phyloP scores from a whole-genome alignment of 2,113 vertebrate species.

The Amphiprion percula region DNA sequence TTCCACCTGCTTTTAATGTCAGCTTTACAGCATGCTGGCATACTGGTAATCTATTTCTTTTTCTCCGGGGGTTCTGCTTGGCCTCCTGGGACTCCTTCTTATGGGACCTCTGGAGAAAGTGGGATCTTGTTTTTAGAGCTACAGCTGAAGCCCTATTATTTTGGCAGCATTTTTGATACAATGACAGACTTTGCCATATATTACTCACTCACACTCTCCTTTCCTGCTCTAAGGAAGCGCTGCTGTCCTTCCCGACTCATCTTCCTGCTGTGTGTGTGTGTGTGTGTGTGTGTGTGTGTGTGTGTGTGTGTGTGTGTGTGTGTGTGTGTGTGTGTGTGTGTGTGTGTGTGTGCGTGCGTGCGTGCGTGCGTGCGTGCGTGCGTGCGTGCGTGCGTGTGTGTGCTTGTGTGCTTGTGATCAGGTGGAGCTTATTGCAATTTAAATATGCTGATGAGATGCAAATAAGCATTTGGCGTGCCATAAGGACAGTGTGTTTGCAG shows the following conservation, averaged over 20 bases:
- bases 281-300: too few relatives aligned
- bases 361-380: too few relatives aligned
- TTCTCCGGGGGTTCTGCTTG: too few relatives aligned
- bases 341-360: too few relatives aligned
- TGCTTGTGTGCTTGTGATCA: constrained; percentile 14
- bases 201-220: constrained; percentile 23
- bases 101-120: background rate
- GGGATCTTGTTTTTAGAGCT: background rate
- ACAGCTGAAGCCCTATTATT: background rate
- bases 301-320: too few relatives aligned
- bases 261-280: constrained; percentile 9
- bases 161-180: background rate
- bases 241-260: constrained; percentile 32
- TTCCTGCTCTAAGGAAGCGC: constrained; percentile 16
- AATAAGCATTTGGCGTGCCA: constrained; percentile 40
- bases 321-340: constrained; percentile 2
- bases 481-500: constrained; percentile 39
- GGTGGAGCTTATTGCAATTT: constrained; percentile 27
- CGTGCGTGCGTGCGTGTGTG: background rate
- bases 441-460: constrained; percentile 67
- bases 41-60: too few relatives aligned
- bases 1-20: too few relatives aligned
- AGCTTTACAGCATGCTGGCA: too few relatives aligned
- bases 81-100: background rate
- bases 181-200: constrained; percentile 32